Evolutionary conservation across 92 coral and sea anemone genomes (phyloP).

Genomic region (Nematostella vectensis): DNA sequence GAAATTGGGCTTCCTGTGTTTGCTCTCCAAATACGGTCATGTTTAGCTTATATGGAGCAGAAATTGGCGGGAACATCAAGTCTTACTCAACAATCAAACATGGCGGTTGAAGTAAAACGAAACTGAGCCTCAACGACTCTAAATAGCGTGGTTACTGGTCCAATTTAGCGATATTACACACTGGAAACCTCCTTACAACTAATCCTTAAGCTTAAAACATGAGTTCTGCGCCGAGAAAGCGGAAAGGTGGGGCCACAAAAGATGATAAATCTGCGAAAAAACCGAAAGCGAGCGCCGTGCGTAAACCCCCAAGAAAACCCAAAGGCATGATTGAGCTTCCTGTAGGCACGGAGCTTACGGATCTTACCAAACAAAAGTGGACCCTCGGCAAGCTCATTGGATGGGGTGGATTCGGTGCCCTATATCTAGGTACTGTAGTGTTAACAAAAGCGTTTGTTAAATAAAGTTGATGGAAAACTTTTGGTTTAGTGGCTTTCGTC

Average conservation of each 20-base stretch:
- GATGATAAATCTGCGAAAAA: constrained; percentile 32
- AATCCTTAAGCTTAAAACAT: constrained; percentile 16
- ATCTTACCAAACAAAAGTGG: constrained; percentile 79
- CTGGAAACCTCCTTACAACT: too few species aligned
- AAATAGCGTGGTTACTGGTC: too few species aligned
- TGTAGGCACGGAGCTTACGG: constrained; percentile 62
- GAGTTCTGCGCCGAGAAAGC: constrained; percentile 58
- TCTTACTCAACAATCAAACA: too few species aligned
- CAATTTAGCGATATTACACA: too few species aligned
- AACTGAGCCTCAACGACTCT: too few species aligned
- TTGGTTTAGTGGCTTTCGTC: too few species aligned
- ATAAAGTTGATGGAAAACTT: neutral
- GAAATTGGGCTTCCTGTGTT: too few species aligned
- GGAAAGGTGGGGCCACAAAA: constrained; percentile 31
- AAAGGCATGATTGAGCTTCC: constrained; percentile 86
- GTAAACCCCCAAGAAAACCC: constrained; percentile 81
- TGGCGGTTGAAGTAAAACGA: too few species aligned
- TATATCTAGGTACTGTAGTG: constrained; percentile 86
- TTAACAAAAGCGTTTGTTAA: constrained; percentile 3
- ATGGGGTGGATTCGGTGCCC: constrained; percentile 99
- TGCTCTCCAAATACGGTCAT: too few species aligned
- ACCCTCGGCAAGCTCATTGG: constrained; percentile 74
- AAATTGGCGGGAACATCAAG: too few species aligned
- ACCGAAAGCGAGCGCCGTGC: constrained; percentile 29
- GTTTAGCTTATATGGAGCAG: too few species aligned